Evolutionary conservation across 2,113 vertebrate genomes (phyloP).

Genomic region (Pontoporia blainvillei): DNA sequence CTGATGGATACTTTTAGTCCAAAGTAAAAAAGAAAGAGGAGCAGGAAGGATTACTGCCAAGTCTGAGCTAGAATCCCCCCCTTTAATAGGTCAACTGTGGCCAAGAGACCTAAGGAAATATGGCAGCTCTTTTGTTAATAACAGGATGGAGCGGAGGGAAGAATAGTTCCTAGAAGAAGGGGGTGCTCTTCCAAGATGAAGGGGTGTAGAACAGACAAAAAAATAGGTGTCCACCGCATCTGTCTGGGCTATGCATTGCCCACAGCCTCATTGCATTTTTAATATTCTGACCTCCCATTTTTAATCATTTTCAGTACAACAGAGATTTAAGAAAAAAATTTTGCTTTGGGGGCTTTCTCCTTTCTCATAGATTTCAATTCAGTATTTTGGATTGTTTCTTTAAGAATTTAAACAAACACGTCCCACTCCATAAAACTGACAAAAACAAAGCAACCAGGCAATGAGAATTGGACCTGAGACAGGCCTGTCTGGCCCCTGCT

Average conservation of each 20-base stretch:
- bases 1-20: background rate
- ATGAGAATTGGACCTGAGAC: background rate
- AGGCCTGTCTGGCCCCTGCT: background rate
- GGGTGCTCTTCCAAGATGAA: background rate
- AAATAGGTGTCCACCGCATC: background rate
- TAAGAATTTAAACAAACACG: background rate
- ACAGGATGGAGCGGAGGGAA: background rate
- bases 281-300: background rate
- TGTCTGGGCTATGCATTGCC: background rate
- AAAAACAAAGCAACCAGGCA: background rate
- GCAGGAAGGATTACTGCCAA: background rate
- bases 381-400: conserved; percentile 10
- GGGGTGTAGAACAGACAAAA: background rate
- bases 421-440: background rate
- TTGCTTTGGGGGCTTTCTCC: background rate
- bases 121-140: background rate
- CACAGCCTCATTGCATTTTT: background rate
- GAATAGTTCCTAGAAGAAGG: background rate
- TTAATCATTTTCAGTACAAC: conserved; percentile 3
- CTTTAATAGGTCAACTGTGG: background rate
- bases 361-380: background rate
- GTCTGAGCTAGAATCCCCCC: background rate
- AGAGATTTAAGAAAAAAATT: background rate
- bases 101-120: background rate
- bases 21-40: background rate